These are phyloP conservation scores for Leptopilina myrica DNA, from an alignment of 2,888 invertebrate species.

Conservation along the genomic window DNA sequence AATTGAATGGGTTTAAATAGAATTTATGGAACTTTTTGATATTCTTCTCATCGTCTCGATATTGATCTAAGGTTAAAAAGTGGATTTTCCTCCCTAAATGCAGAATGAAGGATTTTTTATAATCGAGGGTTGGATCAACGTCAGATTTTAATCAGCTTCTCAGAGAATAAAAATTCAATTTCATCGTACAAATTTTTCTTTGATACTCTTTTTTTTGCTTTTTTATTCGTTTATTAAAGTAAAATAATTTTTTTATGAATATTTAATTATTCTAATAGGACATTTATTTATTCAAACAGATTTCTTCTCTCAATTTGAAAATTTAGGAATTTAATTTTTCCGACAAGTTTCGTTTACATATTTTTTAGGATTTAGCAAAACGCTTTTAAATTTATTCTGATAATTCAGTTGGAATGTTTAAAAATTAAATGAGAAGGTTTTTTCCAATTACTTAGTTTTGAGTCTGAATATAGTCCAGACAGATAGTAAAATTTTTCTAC, in stretches of 20 bases:
- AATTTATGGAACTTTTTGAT: not conserved
- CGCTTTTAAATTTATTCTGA: too few species aligned
- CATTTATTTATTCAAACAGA: not conserved
- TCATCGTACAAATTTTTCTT: not conserved
- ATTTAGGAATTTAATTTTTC: not conserved
- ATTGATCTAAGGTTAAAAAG: not conserved
- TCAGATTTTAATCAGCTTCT: slow-evolving; percentile 20
- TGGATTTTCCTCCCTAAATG: not conserved
- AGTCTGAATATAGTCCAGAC: too few species aligned
- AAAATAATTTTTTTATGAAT: not conserved
- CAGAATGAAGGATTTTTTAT: not conserved
- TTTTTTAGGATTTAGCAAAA: too few species aligned
- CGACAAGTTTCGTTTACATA: not conserved
- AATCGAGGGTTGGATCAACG: not conserved
- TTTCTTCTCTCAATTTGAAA: not conserved
- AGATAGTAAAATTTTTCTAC: too few species aligned
- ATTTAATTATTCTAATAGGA: not conserved
- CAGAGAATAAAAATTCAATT: slow-evolving; percentile 14
- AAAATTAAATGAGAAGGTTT: too few species aligned
- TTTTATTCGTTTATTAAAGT: not conserved
- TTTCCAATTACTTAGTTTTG: too few species aligned
- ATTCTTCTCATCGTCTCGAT: not conserved
- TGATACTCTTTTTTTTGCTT: not conserved
- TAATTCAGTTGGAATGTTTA: too few species aligned
- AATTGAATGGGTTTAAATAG: not conserved